phyloP scores from a whole-genome alignment of 2,797 vertebrate species.

The Pampus argenteus region DNA sequence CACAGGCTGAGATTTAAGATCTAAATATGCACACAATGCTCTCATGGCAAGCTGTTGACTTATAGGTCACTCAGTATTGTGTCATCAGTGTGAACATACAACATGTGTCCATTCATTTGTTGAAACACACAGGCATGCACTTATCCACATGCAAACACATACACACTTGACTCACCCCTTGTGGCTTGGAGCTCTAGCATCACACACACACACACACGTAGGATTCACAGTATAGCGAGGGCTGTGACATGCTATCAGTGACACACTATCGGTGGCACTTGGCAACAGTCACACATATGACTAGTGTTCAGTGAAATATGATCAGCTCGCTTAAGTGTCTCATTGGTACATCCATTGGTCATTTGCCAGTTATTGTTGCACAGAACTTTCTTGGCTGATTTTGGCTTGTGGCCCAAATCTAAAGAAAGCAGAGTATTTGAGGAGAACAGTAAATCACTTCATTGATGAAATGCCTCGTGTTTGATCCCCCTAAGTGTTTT shows the following conservation, averaged over 20 bases:
- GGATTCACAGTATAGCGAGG: conserved; percentile 22
- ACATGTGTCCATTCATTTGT: conserved; percentile 42
- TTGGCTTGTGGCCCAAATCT: not conserved
- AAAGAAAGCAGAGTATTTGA: not conserved
- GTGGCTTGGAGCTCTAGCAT: conserved; percentile 63
- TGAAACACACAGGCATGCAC: conserved; percentile 25
- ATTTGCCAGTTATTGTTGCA: conserved; percentile 51
- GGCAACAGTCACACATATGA: conserved; percentile 65
- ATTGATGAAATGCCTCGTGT: not conserved
- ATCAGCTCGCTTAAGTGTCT: conserved; percentile 50
- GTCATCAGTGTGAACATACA: conserved; percentile 40
- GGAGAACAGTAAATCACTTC: not conserved
- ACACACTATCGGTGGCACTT: conserved; percentile 70
- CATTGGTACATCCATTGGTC: conserved; percentile 41
- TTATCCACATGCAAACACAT: conserved; percentile 58
- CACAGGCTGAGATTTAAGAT: conserved; percentile 2
- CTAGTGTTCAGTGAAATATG: conserved; percentile 51
- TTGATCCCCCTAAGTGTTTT: not conserved
- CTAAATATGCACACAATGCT: not conserved
- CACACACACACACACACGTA: conserved; percentile 49
- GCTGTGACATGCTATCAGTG: conserved; percentile 65
- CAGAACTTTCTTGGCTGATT: conserved; percentile 21
- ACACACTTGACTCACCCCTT: conserved; percentile 69
- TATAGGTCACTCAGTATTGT: conserved; percentile 33
- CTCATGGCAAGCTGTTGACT: conserved; percentile 25